A percentile compares a stretch with the other conserved stretches of the same genome.
Conservation (phyloP, 2,113 vertebrate species). For the Melanerpes formicivorus region DNA sequence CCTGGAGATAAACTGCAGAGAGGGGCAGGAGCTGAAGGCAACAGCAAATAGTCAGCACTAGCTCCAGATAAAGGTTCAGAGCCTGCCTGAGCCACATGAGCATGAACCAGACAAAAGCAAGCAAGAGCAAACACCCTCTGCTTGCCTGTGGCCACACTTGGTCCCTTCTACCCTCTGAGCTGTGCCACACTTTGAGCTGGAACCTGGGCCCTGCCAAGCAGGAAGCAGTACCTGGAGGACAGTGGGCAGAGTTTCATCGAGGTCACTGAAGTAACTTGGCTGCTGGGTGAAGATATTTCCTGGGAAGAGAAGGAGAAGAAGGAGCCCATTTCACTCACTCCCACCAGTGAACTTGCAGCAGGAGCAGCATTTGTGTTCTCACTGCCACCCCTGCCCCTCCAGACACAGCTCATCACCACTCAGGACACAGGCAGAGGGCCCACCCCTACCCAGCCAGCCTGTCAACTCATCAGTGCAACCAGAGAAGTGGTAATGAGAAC, state of each 20-base stretch:
- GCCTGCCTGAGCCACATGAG: not conserved
- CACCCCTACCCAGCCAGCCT: not conserved
- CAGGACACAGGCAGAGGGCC: not conserved
- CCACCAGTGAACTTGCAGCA: not conserved
- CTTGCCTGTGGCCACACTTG: not conserved
- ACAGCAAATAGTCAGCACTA: not conserved
- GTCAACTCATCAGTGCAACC: not conserved
- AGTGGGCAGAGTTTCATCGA: constrained; percentile 89
- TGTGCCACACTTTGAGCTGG: not conserved
- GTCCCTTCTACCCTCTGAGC: not conserved
- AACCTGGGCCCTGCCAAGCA: not conserved
- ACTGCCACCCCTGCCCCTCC: not conserved
- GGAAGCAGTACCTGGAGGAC: constrained; percentile 83
- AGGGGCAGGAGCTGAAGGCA: not conserved
- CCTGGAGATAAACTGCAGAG: not conserved
- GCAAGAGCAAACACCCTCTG: not conserved
- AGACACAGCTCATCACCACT: accelerated
- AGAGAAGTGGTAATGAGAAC: not conserved
- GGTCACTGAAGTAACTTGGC: constrained; percentile 90
- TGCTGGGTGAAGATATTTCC: constrained; percentile 96
- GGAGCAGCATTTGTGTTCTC: not conserved
- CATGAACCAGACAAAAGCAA: not conserved
- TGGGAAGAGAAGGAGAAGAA: constrained; percentile 57
- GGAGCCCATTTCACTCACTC: not conserved
- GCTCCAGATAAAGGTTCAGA: not conserved